Percentiles rank a stretch among this genome's conserved stretches.
Evolutionary conservation across 2,797 vertebrate genomes (phyloP).

Genomic region (Pseudotriccus pelzelni): DNA sequence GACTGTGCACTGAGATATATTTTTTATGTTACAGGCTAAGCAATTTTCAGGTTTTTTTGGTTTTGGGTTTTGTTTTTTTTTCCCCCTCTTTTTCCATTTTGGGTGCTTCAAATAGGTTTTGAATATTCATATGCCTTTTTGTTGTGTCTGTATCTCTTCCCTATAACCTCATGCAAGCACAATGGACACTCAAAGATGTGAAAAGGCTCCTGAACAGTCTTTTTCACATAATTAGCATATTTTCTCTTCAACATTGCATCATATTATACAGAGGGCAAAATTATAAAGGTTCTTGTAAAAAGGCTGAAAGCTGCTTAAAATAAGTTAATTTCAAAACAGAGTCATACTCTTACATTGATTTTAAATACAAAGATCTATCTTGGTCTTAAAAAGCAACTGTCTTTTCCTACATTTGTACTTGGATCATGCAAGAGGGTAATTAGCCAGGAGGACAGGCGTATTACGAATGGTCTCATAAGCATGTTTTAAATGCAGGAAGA

Average conservation of each 20-base stretch:
- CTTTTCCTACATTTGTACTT: background rate
- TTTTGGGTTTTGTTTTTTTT: too few species aligned
- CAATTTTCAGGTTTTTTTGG: background rate
- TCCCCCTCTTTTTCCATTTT: background rate
- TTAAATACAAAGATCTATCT: background rate
- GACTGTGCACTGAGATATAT: background rate
- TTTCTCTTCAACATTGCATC: background rate
- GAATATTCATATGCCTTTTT: background rate
- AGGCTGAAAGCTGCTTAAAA: background rate
- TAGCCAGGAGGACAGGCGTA: background rate
- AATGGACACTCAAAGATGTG: background rate
- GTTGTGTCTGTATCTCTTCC: background rate
- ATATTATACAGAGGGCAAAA: background rate
- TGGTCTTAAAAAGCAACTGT: background rate
- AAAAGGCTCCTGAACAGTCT: background rate
- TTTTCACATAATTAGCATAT: background rate
- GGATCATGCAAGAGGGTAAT: background rate
- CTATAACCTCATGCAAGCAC: background rate
- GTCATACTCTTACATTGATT: background rate
- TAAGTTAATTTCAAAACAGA: background rate
- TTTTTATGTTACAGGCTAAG: background rate
- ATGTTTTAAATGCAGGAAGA: background rate
- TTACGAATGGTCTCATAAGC: background rate
- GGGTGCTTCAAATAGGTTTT: background rate
- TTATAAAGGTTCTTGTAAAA: background rate